A percentile compares a stretch with the other conserved stretches of the same genome.
phyloP scores from a whole-genome alignment of 1,140 invertebrate genomes.

The Atopsyche davidsoni region DNA sequence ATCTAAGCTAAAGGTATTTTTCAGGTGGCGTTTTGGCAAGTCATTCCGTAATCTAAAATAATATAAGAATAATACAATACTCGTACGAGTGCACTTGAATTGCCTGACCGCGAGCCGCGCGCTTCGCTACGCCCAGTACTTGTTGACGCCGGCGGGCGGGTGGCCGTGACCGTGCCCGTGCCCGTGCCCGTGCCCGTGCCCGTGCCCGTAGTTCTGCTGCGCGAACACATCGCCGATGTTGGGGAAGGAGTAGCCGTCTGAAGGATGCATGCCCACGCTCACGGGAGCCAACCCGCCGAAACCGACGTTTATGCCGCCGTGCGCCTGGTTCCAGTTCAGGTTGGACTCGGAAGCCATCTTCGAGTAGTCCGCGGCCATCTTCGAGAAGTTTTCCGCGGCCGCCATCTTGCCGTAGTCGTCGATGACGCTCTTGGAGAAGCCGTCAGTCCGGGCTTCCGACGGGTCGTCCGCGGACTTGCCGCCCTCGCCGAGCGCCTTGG shows the following conservation, averaged over 20 bases:
- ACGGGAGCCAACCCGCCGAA: conserved; percentile 41
- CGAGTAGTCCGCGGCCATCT: conserved; percentile 47
- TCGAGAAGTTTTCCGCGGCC: conserved; percentile 49
- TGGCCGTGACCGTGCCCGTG: conserved; percentile 44
- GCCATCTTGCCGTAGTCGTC: conserved; percentile 44
- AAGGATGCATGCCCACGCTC: conserved; percentile 26
- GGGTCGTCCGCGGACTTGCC: conserved; percentile 35
- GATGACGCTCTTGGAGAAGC: conserved; percentile 36
- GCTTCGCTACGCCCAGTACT: conserved; percentile 48
- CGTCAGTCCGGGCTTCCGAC: conserved; percentile 38
- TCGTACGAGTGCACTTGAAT: conserved; percentile 5
- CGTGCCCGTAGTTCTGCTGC: conserved; percentile 43
- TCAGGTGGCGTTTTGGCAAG: conserved; percentile 4
- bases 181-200: no score
- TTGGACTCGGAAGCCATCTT: conserved; percentile 42
- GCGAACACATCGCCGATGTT: conserved; percentile 43
- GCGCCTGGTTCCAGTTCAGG: conserved; percentile 45
- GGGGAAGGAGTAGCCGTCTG: conserved; percentile 35
- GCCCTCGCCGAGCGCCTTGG: conserved; percentile 35
- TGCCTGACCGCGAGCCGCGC: conserved; percentile 7
- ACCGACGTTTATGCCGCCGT: conserved; percentile 45
- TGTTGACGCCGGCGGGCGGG: conserved; percentile 40
- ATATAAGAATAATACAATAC: background rate
- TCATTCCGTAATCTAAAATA: conserved; percentile 1
- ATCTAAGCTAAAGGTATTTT: background rate